Conservation (phyloP, 1,140 invertebrate species). For the Gonatopus flavifemur region DNA sequence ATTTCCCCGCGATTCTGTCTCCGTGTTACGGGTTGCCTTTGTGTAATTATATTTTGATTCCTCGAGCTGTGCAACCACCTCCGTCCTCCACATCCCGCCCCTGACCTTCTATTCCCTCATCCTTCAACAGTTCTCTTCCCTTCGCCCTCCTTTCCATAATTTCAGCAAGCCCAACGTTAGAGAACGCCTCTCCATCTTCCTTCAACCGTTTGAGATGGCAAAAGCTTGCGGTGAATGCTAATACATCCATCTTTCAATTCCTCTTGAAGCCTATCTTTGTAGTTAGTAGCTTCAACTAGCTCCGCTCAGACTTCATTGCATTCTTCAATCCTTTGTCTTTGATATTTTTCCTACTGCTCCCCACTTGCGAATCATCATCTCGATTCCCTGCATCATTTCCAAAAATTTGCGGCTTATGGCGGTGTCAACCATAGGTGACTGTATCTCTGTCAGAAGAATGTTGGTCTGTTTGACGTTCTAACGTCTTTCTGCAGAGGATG, state of each 20-base stretch:
- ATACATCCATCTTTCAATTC: slow-evolving; percentile 34
- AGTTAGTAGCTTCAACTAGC: too few relatives aligned
- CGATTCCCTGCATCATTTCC: too few relatives aligned
- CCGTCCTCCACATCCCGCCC: slow-evolving; percentile 6
- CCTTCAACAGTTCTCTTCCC: slow-evolving; percentile 4
- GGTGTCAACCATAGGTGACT: too few relatives aligned
- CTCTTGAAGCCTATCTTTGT: too few relatives aligned
- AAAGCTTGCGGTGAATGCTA: slow-evolving; percentile 45
- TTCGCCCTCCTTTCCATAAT: neutral
- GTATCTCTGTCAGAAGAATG: too few relatives aligned
- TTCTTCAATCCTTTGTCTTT: too few relatives aligned
- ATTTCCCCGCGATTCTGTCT: slow-evolving; percentile 52
- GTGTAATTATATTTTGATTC: slow-evolving; percentile 60
- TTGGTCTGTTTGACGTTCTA: too few relatives aligned
- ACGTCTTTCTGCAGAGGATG: too few relatives aligned
- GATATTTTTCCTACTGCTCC: too few relatives aligned
- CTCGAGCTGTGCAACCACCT: slow-evolving; percentile 39
- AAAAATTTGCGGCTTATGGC: too few relatives aligned
- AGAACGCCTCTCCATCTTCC: neutral
- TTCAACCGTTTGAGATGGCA: slow-evolving; percentile 5
- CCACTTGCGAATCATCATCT: too few relatives aligned
- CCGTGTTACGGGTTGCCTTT: slow-evolving; percentile 50
- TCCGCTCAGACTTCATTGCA: too few relatives aligned
- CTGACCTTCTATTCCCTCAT: slow-evolving; percentile 18
- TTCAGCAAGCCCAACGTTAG: neutral